Percentiles rank a stretch among this genome's conserved stretches.
Conservation (phyloP, 1,140 invertebrate genomes). For the Hycleus cichorii region DNA sequence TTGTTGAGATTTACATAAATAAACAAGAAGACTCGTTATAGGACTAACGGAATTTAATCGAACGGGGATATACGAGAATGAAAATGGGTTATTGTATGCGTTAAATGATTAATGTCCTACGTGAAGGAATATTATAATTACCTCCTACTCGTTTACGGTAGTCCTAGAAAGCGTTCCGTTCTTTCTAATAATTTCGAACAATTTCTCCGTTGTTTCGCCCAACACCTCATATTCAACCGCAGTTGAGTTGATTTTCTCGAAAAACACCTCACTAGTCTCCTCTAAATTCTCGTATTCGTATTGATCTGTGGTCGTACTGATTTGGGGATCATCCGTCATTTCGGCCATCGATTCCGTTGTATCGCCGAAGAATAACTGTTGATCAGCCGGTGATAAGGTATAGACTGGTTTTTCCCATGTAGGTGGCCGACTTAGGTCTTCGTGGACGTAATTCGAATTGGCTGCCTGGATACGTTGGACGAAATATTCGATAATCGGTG, state of each 20-base stretch:
- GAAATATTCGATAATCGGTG: slow-evolving; percentile 53
- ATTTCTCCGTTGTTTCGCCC: slow-evolving; percentile 15
- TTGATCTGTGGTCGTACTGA: neutral
- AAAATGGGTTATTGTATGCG: neutral
- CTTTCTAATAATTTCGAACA: slow-evolving; percentile 22
- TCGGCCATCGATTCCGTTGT: slow-evolving; percentile 2
- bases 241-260: neutral
- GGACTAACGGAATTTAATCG: too few relatives aligned
- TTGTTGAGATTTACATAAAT: too few relatives aligned
- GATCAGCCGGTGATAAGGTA: slow-evolving; percentile 28
- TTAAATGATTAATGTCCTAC: neutral
- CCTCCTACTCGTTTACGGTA: neutral
- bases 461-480: slow-evolving; percentile 54
- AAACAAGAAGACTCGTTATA: too few relatives aligned
- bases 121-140: neutral
- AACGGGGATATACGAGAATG: neutral
- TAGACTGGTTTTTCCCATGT: slow-evolving; percentile 35
- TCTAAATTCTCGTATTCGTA: too few relatives aligned
- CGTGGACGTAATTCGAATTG: slow-evolving; percentile 49
- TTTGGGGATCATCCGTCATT: neutral
- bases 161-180: neutral
- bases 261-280: too few relatives aligned
- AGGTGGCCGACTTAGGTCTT: slow-evolving; percentile 43
- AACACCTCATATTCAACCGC: slow-evolving; percentile 17
- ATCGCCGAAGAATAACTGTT: slow-evolving; percentile 13